Evolutionary conservation across 2,797 vertebrate species (phyloP).

Genomic region (Cetoscarus ocellatus): DNA sequence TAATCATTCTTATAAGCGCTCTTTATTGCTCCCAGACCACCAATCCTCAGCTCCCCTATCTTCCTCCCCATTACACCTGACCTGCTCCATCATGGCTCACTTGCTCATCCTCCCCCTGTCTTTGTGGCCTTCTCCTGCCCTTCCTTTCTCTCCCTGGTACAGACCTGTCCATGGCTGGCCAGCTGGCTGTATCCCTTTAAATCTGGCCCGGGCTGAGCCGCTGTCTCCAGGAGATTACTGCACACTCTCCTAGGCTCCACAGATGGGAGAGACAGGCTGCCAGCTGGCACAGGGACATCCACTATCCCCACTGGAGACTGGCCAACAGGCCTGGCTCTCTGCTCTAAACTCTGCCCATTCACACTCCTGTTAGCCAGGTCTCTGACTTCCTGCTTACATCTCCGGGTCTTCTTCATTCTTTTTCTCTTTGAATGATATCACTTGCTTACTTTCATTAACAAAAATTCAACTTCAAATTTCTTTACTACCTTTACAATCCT

Average conservation of each 20-base stretch:
- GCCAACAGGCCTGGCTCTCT: constrained; percentile 74
- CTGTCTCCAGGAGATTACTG: constrained; percentile 84
- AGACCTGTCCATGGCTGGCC: constrained; percentile 78
- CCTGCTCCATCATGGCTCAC: constrained; percentile 69
- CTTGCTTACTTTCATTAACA: not conserved
- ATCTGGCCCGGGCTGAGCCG: constrained; percentile 78
- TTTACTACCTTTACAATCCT: no score
- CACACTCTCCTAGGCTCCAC: constrained; percentile 84
- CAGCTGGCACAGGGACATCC: constrained; percentile 87
- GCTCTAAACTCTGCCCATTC: constrained; percentile 71
- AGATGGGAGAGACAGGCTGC: constrained; percentile 85
- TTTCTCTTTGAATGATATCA: constrained; percentile 10
- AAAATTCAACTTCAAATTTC: no score
- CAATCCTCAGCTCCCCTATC: constrained; percentile 71
- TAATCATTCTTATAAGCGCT: constrained; percentile 73
- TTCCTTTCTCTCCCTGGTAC: constrained; percentile 68
- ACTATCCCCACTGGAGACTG: constrained; percentile 80
- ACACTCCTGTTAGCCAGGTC: constrained; percentile 57
- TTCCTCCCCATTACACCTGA: constrained; percentile 77
- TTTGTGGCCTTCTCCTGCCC: constrained; percentile 72
- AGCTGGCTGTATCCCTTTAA: constrained; percentile 85
- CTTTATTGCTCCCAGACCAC: constrained; percentile 75
- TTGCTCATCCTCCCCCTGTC: constrained; percentile 60
- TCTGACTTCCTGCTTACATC: constrained; percentile 46
- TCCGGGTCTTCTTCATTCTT: constrained; percentile 2